Evolutionary conservation across 2,797 vertebrate genomes (phyloP).

Genomic region (Melanotaenia trifasciata): DNA sequence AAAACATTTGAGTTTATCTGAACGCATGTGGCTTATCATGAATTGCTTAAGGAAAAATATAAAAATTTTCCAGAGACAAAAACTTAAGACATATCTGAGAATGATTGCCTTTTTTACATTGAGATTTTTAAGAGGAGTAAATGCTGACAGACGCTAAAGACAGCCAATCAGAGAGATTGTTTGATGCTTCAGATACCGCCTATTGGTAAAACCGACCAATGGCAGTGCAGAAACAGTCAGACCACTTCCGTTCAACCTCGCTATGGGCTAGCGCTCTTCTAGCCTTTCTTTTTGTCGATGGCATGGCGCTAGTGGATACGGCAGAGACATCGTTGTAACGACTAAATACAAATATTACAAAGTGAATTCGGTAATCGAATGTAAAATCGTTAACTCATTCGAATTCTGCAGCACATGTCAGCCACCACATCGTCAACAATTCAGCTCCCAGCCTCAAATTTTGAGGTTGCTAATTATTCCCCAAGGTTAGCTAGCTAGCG

Average conservation of each 20-base stretch:
- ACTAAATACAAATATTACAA: constrained; percentile 34
- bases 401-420: constrained; percentile 53
- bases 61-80: rapidly evolving
- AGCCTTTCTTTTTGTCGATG: constrained; percentile 72
- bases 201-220: constrained; percentile 47
- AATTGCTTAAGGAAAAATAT: background rate
- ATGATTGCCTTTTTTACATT: constrained; percentile 27
- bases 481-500: constrained; percentile 79
- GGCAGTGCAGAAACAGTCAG: background rate
- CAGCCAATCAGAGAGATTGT: constrained; percentile 49
- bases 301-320: constrained; percentile 72
- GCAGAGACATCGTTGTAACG: constrained; percentile 37
- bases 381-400: constrained; percentile 18
- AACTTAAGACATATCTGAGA: background rate
- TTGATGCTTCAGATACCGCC: background rate
- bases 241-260: constrained; percentile 60
- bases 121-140: constrained; percentile 56
- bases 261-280: constrained; percentile 62
- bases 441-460: constrained; percentile 53
- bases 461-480: constrained; percentile 69
- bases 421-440: constrained; percentile 34
- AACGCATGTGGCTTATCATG: background rate
- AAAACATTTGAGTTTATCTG: background rate
- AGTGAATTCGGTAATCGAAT: constrained; percentile 33
- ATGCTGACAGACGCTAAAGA: constrained; percentile 52